Evolutionary conservation across 2,797 vertebrate genomes (phyloP), one percentile per base, ranked within the genome.

Genomic region (Arrhamphus sclerolepis): DNA sequence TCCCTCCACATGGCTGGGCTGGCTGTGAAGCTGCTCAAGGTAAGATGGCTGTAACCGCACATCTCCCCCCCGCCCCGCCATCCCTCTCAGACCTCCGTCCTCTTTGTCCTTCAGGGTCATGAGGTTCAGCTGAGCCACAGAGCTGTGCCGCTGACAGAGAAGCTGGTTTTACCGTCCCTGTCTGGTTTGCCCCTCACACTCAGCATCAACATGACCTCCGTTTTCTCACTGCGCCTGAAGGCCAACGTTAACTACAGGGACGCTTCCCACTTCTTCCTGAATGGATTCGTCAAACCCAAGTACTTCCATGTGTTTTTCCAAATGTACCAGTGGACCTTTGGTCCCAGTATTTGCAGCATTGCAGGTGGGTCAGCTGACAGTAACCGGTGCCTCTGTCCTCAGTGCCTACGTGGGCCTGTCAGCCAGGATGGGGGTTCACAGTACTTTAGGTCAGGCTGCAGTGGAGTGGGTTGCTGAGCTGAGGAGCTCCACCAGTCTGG

Each of bases 241-340:
- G 95, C 95, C 43, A 90, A 77, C 17, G 22, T 91, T 0, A 87
- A 92, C 78, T 93, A 95, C 83, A 93, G 92, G 58, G 88, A 92
- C 10, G 68, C 44, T n/a, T 90, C 86, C 0, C 81, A 95, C 80
- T 95, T 96, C 78, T 94, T 93, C 47, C 49, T 96, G 56, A 86
- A 83, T 1, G 93, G 94, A 47, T 93, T 93, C 70, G 47, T 96
- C 82, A 96, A 96, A 76, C 93, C 94, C 62, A 94, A 88, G 95
- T 95, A 92, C 29, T 6, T 64, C 1, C 6, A 38, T 9, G 16
- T 44, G n/a, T 18, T 3, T 52, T 1, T 22, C 6, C 20, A 16
- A n/a, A 0, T 9, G 1, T 11, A 17, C 59, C 42, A 46, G 21
- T 2, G 2, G 10, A 7, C n/a, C 31, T 47, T 49, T 42, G 8